Base-by-base conservation (phyloP, 2,113 vertebrate species). In the Oncorhynchus tshawytscha region DNA sequence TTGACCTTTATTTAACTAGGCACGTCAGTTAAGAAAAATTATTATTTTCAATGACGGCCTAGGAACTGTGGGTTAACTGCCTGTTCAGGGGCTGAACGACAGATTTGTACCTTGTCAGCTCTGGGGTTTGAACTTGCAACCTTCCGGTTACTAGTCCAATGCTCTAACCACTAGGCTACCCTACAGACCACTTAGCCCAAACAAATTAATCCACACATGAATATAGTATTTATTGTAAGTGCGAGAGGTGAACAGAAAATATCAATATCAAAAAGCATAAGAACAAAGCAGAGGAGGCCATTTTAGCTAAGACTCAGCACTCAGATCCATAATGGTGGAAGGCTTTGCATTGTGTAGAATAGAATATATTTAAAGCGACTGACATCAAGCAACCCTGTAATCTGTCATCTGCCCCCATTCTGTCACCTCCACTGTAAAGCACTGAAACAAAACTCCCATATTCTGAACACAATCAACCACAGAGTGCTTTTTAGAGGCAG, bases 381-480 rank as follows among this genome's bases (percentile, higher is more conserved):
- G 70, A 27, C 78, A 82, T 85, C 84, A 71, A 72, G 69, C 69
- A 69, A 60, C 71, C 80, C 70, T 71, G 73, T 79, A 79, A 90
- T 83, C 74, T 84, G 82, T 85, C 79, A 87, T 84, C 79, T 88
- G 89, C 79, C 87, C 89, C 75, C 78, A 88, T 90, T 87, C 86
- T 91, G 87, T 91, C 88, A 87, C 76, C 76, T 72, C 48, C 68
- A 77, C 81, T 78, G 70, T 75, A 72, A 74, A 73, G 49, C 8
- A 66, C 72, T 62, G 60, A 67, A 72, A 79, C 73, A 77, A 66
- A 66, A 75, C 54, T 70, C 62, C 72, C 73, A 82, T 49, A 73
- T 68, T 39, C 7, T 8, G 67, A 62, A 70, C 45, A 80, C 75
- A 71, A 74, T 62, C 39, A 76, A 48, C 64, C 51, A 54, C 70